Base-by-base conservation (phyloP, 2,113 vertebrate species). In the Pampusana beccarii region DNA sequence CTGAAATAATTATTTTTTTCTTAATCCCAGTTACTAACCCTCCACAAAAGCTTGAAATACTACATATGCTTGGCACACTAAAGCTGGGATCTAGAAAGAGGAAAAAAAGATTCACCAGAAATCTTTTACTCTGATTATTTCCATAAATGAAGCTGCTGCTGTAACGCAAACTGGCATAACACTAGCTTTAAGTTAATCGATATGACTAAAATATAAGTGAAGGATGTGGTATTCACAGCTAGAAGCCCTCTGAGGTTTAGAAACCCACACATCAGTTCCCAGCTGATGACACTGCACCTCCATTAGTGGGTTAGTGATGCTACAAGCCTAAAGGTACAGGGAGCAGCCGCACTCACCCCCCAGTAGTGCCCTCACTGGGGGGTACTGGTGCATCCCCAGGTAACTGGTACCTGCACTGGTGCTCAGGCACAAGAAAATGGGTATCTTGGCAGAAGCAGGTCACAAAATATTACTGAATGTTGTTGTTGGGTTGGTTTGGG, bases 291-390 rank as follows among this genome's bases (percentile, higher is more conserved):
- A 34, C 11, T 6, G 34, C 5, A 5, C 60, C 80, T 72, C 66
- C 80, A 15, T 33, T 13, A 17, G 40, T 2, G 20, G 0, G 23
- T 72, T 72, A 13, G 31, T n/a, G 11, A 28, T 0, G 0, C 40
- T 50, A 8, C 4, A 9, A 17, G 36, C 36, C 6, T 0, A 9
- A 17, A 70, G 85, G 62, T 44, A 38, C 54, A 53, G 51, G 4
- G 38, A 38, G 7, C 1, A 61, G 65, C 53, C 71, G 0, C 3
- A 3, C 48, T 71, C 74, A 33, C 5, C 2, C 40, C 53, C 38
- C 56, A 26, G 20, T 7, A 2, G 4, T 7, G 26, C 48, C 28
- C 72, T 28, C 2, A 0, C 29, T 5, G 26, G 62, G 72, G 17
- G 58, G 11, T 20, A 75, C 69, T 23, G 51, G 48, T 16, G 1